Conservation (phyloP, 2,113 vertebrate species). For the Nematolebias whitei region DNA sequence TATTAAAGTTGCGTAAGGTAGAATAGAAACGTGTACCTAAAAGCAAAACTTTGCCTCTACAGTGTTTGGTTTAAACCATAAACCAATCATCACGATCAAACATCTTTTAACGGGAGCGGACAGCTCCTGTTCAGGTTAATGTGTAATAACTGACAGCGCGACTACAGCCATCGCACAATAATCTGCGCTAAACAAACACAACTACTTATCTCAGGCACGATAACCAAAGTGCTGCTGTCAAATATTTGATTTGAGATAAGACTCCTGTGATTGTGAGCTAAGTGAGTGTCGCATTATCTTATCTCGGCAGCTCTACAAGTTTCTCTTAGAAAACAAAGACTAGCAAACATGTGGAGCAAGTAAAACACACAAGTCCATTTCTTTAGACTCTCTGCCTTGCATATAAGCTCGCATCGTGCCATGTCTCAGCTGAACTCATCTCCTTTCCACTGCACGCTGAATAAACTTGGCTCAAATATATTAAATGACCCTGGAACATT, state of each 20-base stretch:
- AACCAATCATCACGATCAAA: neutral
- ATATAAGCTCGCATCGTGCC: too few species aligned
- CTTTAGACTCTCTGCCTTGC: too few species aligned
- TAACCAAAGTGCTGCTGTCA: conserved; percentile 56
- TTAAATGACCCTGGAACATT: neutral
- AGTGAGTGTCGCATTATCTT: conserved; percentile 37
- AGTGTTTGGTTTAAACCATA: neutral
- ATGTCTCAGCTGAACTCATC: neutral
- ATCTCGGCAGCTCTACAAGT: conserved; percentile 22
- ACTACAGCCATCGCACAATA: conserved; percentile 42
- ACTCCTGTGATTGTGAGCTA: conserved; percentile 44
- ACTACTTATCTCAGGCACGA: conserved; percentile 50
- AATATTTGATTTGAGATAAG: conserved; percentile 76
- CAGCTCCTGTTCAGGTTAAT: conserved; percentile 11
- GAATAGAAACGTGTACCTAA: neutral
- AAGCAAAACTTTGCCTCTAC: neutral
- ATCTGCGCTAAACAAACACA: conserved; percentile 62
- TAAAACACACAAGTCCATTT: neutral
- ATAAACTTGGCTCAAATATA: neutral
- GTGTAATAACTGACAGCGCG: conserved; percentile 8
- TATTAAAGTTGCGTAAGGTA: neutral
- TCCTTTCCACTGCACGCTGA: neutral
- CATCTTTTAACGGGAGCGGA: conserved; percentile 7
- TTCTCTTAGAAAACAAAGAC: conserved; percentile 4
- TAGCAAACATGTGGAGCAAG: neutral